These are phyloP conservation scores for Mustelus asterias DNA, from an alignment of 2,113 vertebrate species.

Conservation along the genomic window DNA sequence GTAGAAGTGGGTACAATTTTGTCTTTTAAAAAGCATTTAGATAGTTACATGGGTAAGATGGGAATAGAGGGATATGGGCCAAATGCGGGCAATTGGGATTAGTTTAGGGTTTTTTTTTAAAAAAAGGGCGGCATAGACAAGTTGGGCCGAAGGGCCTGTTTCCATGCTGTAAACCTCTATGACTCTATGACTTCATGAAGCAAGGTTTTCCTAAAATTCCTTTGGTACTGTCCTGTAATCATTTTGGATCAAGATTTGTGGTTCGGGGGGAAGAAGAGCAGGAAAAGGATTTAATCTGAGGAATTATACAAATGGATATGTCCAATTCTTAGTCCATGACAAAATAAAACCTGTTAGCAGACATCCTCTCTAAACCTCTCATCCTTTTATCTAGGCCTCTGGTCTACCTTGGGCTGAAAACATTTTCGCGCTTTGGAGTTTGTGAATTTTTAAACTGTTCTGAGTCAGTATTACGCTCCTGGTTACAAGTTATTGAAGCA, in stretches of 20 bases:
- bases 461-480: slow-evolving; percentile 78
- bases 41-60: no score
- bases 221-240: background rate
- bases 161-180: no score
- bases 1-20: no score
- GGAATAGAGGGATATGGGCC: no score
- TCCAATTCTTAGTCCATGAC: background rate
- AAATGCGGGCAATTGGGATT: no score
- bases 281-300: background rate
- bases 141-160: no score
- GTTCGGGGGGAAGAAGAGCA: background rate
- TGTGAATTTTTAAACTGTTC: slow-evolving; percentile 88
- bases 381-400: slow-evolving; percentile 68
- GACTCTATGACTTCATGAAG: background rate
- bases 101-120: no score
- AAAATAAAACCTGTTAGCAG: background rate
- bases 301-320: background rate
- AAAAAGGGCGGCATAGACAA: no score
- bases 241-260: background rate
- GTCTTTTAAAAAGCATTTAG: no score
- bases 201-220: background rate
- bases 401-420: slow-evolving; percentile 86
- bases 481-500: slow-evolving; percentile 86
- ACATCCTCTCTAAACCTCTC: background rate
- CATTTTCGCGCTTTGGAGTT: slow-evolving; percentile 85